Evolutionary conservation across 2,797 vertebrate species (phyloP).

Genomic region (Sebastes iracundus): DNA sequence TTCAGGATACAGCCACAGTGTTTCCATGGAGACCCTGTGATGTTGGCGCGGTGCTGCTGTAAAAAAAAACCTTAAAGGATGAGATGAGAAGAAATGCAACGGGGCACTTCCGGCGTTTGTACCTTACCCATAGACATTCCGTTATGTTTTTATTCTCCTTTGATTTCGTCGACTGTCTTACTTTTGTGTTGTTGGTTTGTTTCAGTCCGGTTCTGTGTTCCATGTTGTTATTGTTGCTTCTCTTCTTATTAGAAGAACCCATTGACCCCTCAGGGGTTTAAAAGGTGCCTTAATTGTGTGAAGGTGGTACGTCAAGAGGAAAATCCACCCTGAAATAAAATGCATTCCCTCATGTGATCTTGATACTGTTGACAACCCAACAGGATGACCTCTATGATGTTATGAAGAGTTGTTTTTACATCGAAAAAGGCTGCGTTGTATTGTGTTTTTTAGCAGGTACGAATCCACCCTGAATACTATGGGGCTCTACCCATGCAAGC

Average conservation of each 20-base stretch:
- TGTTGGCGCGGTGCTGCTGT: slow-evolving; percentile 38
- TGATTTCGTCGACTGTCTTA: slow-evolving; percentile 32
- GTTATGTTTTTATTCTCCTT: slow-evolving; percentile 35
- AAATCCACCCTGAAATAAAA: slow-evolving; percentile 62
- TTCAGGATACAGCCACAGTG: slow-evolving; percentile 51
- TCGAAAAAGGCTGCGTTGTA: background rate
- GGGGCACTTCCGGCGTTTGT: slow-evolving; percentile 60
- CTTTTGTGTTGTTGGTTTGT: slow-evolving; percentile 31
- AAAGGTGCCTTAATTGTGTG: slow-evolving; percentile 86
- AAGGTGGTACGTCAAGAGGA: slow-evolving; percentile 75
- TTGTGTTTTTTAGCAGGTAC: background rate
- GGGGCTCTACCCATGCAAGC: background rate
- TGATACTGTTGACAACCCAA: background rate
- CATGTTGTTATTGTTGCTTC: slow-evolving; percentile 76
- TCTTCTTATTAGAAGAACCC: slow-evolving; percentile 88
- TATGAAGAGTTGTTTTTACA: background rate
- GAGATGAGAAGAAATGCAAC: slow-evolving; percentile 45
- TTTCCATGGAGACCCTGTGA: slow-evolving; percentile 42
- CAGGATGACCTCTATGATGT: background rate
- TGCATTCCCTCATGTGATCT: slow-evolving; percentile 27
- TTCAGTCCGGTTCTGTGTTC: slow-evolving; percentile 64
- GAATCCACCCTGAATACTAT: background rate
- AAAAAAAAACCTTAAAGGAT: slow-evolving; percentile 14
- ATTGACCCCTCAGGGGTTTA: slow-evolving; percentile 82
- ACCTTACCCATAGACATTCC: slow-evolving; percentile 73